Evolutionary conservation across 2,888 invertebrate genomes (phyloP).

Genomic region (Lagria hirta): DNA sequence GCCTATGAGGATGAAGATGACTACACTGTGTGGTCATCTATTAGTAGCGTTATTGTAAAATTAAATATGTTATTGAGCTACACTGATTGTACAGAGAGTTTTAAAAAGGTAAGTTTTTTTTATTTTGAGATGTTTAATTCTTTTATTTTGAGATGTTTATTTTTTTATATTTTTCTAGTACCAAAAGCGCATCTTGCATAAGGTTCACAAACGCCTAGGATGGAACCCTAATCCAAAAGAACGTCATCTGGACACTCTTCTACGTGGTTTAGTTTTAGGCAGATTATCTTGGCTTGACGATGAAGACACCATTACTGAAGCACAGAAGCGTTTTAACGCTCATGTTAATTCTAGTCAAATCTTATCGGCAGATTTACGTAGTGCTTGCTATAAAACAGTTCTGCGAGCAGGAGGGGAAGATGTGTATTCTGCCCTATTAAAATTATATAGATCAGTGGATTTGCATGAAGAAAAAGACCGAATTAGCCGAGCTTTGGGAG

Average conservation of each 20-base stretch:
- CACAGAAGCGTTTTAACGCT: slow-evolving; percentile 67
- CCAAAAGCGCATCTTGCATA: slow-evolving; percentile 71
- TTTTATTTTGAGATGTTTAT: slow-evolving; percentile 16
- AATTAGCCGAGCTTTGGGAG: slow-evolving; percentile 81
- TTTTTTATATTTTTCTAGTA: slow-evolving; percentile 54
- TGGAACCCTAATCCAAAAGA: slow-evolving; percentile 82
- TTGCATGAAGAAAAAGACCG: slow-evolving; percentile 93
- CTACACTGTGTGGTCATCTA: slow-evolving; percentile 91
- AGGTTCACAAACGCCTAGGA: slow-evolving; percentile 73
- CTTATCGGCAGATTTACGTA: slow-evolving; percentile 84
- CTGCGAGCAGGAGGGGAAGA: slow-evolving; percentile 69
- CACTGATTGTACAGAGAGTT: slow-evolving; percentile 72
- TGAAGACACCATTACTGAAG: slow-evolving; percentile 74
- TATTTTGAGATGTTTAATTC: not conserved
- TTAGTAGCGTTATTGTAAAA: slow-evolving; percentile 76
- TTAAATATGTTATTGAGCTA: slow-evolving; percentile 76
- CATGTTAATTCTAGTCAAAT: slow-evolving; percentile 64
- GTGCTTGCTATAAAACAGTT: slow-evolving; percentile 84
- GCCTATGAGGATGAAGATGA: slow-evolving; percentile 85
- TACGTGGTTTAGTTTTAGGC: slow-evolving; percentile 81
- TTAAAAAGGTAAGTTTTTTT: slow-evolving; percentile 57
- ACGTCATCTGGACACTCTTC: slow-evolving; percentile 82
- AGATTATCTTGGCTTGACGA: slow-evolving; percentile 82
- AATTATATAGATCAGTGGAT: slow-evolving; percentile 80
- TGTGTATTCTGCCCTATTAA: slow-evolving; percentile 76